phyloP scores from a whole-genome alignment of 2,888 invertebrate species.

The Orchesella flavescens region DNA sequence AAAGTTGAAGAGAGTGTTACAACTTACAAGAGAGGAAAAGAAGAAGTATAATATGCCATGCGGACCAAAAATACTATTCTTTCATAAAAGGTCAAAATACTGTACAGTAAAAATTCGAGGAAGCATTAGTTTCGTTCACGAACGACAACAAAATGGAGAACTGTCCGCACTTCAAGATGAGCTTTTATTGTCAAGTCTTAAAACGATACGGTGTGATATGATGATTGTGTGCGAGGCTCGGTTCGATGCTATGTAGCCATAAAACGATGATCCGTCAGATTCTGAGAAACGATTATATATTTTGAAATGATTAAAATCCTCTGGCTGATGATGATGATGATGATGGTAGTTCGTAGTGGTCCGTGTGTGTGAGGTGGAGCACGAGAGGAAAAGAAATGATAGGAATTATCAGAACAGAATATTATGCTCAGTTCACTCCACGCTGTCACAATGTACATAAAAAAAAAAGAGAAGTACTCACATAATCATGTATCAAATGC shows the following conservation, averaged over 20 bases:
- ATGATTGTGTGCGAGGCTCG: too few species aligned
- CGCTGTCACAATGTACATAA: not conserved
- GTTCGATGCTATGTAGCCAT: slow-evolving; percentile 5
- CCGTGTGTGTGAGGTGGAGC: not conserved
- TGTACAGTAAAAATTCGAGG: slow-evolving; percentile 58
- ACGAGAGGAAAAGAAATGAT: slow-evolving; percentile 21
- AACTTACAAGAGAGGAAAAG: too few species aligned
- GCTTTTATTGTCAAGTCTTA: slow-evolving; percentile 55
- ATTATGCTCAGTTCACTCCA: not conserved
- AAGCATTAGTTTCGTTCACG: slow-evolving; percentile 49
- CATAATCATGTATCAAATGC: not conserved
- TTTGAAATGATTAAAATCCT: slow-evolving; percentile 50
- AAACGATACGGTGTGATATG: slow-evolving; percentile 39
- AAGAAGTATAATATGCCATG: too few species aligned
- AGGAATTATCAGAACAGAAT: slow-evolving; percentile 25
- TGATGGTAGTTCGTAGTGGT: not conserved
- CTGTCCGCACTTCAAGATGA: slow-evolving; percentile 56
- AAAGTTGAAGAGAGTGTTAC: too few species aligned
- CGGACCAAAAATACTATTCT: not conserved
- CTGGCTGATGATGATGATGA: slow-evolving; percentile 11
- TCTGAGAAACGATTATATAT: slow-evolving; percentile 59
- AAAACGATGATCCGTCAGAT: slow-evolving; percentile 50
- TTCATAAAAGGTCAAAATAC: slow-evolving; percentile 60
- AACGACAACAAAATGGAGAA: slow-evolving; percentile 34
- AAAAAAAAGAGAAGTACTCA: too few species aligned